These are phyloP conservation scores for Drepana falcataria DNA, from an alignment of 2,888 invertebrate genomes.

Conservation along the genomic window DNA sequence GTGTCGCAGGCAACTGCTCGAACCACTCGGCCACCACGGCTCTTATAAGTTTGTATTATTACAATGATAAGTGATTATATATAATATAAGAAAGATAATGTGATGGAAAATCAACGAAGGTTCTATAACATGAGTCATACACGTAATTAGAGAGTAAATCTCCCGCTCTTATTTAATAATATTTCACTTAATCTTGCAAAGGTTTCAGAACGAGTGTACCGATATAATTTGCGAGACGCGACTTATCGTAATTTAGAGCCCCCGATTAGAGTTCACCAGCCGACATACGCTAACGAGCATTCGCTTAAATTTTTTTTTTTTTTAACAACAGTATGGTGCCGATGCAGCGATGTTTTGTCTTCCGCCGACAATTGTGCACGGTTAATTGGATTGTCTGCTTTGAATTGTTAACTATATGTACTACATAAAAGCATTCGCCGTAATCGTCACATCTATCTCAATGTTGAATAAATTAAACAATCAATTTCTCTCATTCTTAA, in stretches of 20 bases:
- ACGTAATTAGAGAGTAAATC: no score
- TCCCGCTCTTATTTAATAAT: no score
- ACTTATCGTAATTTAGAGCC: slow-evolving; percentile 76
- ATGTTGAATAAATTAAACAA: slow-evolving; percentile 25
- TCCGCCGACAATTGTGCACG: slow-evolving; percentile 59
- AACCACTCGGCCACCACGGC: no score
- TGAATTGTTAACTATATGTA: slow-evolving; percentile 36
- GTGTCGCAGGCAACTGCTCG: no score
- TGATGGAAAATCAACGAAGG: no score
- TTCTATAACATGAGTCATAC: no score
- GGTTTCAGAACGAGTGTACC: slow-evolving; percentile 66
- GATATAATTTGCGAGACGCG: slow-evolving; percentile 65
- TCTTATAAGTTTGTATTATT: no score
- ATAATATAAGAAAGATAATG: no score
- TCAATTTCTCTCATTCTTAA: no score
- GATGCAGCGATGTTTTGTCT: slow-evolving; percentile 55
- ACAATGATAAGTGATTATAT: no score
- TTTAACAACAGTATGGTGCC: slow-evolving; percentile 62
- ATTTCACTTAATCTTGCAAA: slow-evolving; percentile 48
- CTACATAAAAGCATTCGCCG: slow-evolving; percentile 15
- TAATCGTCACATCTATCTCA: slow-evolving; percentile 27
- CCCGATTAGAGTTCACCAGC: slow-evolving; percentile 67
- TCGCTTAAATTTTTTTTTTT: slow-evolving; percentile 66
- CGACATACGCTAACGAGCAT: slow-evolving; percentile 74
- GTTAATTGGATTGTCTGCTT: slow-evolving; percentile 66